Conservation (phyloP, 2,888 invertebrate genomes). For the Scaptodrosophila latifasciaeformis region DNA sequence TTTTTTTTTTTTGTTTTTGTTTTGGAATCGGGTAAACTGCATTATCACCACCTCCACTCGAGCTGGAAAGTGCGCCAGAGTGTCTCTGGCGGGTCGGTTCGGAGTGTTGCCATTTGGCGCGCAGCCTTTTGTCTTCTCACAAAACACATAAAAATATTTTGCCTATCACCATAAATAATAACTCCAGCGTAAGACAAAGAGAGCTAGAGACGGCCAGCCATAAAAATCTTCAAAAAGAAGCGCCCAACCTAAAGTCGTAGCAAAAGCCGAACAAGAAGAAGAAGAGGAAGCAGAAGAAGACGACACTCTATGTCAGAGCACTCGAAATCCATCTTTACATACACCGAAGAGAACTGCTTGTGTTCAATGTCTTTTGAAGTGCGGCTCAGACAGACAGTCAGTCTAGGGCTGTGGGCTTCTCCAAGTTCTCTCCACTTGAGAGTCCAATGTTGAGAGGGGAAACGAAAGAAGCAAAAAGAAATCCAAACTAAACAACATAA, state of each 20-base stretch:
- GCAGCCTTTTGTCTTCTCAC: conserved; percentile 53
- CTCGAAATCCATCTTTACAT: conserved; percentile 8
- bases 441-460: not conserved
- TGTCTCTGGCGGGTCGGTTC: conserved; percentile 54
- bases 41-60: conserved; percentile 67
- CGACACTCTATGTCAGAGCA: conserved; percentile 18
- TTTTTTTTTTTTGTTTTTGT: not conserved
- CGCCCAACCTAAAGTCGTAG: conserved; percentile 59
- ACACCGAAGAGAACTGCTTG: no score
- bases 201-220: conserved; percentile 17
- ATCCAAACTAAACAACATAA: conserved; percentile 56
- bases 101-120: conserved; percentile 41
- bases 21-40: conserved; percentile 40
- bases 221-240: conserved; percentile 68
- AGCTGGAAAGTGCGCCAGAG: conserved; percentile 45
- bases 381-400: conserved; percentile 51
- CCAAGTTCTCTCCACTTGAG: not conserved
- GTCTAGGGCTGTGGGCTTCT: conserved; percentile 40
- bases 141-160: conserved; percentile 48
- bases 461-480: no score
- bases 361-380: not conserved
- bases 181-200: conserved; percentile 28
- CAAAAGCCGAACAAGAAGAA: conserved; percentile 6
- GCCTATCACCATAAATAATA: conserved; percentile 71
- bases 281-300: conserved; percentile 1